phyloP scores from a whole-genome alignment of 92 coral and sea anemone genomes.

The Zoanthus gigantus region DNA sequence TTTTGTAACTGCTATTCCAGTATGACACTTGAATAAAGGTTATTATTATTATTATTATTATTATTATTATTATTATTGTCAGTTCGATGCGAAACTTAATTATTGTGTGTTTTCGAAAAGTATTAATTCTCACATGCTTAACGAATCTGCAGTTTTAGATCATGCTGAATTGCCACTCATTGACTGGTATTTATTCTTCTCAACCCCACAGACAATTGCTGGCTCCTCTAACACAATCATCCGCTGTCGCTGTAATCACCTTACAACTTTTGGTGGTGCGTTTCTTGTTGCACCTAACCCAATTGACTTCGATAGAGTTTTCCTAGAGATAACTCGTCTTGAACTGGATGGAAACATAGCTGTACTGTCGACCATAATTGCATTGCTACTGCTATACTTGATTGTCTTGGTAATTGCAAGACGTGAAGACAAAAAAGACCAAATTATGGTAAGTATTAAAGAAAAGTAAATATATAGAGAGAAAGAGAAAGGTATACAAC shows the following conservation, averaged over 20 bases:
- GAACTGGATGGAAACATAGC: constrained; percentile 25
- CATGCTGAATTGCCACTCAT: not conserved
- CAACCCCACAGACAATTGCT: not conserved
- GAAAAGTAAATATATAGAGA: too few species aligned
- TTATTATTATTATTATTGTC: too few species aligned
- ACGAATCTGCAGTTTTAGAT: not conserved
- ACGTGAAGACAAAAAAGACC: constrained; percentile 32
- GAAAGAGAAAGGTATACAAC: too few species aligned
- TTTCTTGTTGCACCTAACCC: constrained; percentile 35
- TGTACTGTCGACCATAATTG: constrained; percentile 24
- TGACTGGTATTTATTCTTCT: not conserved
- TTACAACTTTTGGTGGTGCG: constrained; percentile 27
- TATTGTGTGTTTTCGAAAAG: too few species aligned
- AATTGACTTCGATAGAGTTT: constrained; percentile 28
- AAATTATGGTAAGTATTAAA: not conserved
- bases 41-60: too few species aligned
- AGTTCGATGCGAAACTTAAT: too few species aligned
- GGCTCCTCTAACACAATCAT: not conserved
- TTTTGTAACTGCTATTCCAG: too few species aligned
- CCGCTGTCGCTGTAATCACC: constrained; percentile 34
- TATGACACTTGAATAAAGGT: too few species aligned
- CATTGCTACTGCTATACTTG: not conserved
- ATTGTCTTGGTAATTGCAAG: constrained; percentile 22
- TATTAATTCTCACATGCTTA: too few species aligned
- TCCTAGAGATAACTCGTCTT: constrained; percentile 24